These are phyloP conservation scores for Trimorus sp. DNA, from an alignment of 2,888 invertebrate species.

Conservation along the genomic window DNA sequence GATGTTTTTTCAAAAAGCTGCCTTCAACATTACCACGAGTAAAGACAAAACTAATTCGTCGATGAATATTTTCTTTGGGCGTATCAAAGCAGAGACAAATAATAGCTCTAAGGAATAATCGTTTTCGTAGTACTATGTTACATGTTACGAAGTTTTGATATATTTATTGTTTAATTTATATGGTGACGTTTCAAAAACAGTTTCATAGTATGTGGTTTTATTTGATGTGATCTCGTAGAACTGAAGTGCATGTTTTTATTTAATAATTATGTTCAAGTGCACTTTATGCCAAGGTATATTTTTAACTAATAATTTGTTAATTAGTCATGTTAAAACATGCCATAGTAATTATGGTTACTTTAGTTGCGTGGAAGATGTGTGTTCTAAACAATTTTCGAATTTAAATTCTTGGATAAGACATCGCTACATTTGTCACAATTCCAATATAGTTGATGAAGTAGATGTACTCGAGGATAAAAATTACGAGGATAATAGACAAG, in stretches of 20 bases:
- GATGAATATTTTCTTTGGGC: constrained; percentile 30
- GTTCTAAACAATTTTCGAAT: not conserved
- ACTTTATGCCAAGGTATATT: not conserved
- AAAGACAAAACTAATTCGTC: constrained; percentile 33
- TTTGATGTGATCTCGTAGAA: too few relatives aligned
- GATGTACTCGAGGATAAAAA: too few relatives aligned
- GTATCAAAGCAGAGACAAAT: not conserved
- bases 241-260: not conserved
- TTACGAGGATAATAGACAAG: too few relatives aligned
- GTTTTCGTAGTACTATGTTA: too few relatives aligned
- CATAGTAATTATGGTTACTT: not conserved
- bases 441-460: too few relatives aligned
- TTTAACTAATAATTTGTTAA: not conserved
- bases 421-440: constrained; percentile 11
- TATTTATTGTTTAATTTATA: too few relatives aligned
- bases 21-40: not conserved
- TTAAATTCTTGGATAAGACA: constrained; percentile 14
- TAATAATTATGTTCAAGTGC: constrained; percentile 5
- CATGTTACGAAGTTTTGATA: too few relatives aligned
- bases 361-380: constrained; percentile 13
- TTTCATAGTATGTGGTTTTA: too few relatives aligned
- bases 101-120: not conserved
- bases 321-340: not conserved
- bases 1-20: constrained; percentile 33
- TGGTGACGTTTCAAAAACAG: not conserved